These are phyloP conservation scores for Hydractinia symbiolongicarpus DNA, from an alignment of 30 jellyfish, hydroid and myxozoan species.

Conservation along the genomic window DNA sequence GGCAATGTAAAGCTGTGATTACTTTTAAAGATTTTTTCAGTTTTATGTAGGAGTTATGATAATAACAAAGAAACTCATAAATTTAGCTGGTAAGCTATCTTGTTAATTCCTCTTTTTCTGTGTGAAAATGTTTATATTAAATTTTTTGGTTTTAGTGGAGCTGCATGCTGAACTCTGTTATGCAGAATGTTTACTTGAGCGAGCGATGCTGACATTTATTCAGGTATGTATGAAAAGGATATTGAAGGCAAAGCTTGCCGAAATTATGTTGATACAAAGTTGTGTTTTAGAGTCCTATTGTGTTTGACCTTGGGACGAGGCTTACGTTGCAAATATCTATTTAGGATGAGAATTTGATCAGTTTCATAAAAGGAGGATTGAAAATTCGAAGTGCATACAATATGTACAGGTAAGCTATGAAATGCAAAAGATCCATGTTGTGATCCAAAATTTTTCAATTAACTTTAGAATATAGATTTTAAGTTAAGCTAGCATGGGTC, in stretches of 20 bases:
- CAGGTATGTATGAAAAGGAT: constrained; percentile 46
- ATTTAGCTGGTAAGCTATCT: too few relatives aligned
- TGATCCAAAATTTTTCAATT: too few relatives aligned
- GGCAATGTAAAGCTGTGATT: too few relatives aligned
- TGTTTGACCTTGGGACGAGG: neutral
- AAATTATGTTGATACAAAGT: neutral
- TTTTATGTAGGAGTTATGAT: too few relatives aligned
- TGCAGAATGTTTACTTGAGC: constrained; percentile 81
- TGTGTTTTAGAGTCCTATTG: too few relatives aligned
- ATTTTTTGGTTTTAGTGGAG: constrained; percentile 56
- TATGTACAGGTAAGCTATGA: constrained; percentile 58
- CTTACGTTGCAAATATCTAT: neutral
- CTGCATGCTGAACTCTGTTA: constrained; percentile 94
- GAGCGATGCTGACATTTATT: constrained; percentile 86
- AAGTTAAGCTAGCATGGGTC: neutral
- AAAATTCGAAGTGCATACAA: constrained; percentile 77
- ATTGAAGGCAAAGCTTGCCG: neutral
- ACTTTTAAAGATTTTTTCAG: too few relatives aligned
- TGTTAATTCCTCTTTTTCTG: too few relatives aligned
- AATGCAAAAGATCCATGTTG: neutral
- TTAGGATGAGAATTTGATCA: constrained; percentile 87
- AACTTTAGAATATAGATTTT: too few relatives aligned
- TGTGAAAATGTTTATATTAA: neutral
- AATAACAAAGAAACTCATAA: too few relatives aligned
- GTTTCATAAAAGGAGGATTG: constrained; percentile 90